These are phyloP conservation scores for Heliocidaris tuberculata DNA, from an alignment of 35 echinoderm and acorn worm genomes.

Conservation along the genomic window DNA sequence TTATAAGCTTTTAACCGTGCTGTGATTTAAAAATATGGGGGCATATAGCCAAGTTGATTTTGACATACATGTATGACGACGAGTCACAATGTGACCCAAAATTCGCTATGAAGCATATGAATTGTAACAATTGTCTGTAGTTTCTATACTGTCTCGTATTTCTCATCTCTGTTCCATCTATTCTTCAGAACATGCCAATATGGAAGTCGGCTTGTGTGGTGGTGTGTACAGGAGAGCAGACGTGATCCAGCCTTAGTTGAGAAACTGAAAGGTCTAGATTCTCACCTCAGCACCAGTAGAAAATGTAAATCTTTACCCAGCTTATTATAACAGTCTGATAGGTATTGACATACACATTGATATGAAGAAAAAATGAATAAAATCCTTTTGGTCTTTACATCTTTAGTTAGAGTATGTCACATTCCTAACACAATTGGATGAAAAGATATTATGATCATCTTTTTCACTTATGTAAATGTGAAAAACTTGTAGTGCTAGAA, in stretches of 20 bases:
- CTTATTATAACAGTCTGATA: background rate
- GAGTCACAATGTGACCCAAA: background rate
- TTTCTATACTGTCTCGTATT: background rate
- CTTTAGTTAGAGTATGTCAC: background rate
- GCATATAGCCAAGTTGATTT: background rate
- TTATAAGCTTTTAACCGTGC: too few species aligned
- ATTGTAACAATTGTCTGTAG: background rate
- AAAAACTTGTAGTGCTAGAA: background rate
- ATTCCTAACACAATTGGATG: background rate
- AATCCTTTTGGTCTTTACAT: background rate
- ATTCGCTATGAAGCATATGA: background rate
- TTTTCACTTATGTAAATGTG: background rate
- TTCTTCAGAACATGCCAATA: conserved; percentile 73
- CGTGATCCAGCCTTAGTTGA: conserved; percentile 59
- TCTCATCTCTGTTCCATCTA: background rate
- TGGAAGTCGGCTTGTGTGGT: conserved; percentile 83
- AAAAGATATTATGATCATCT: background rate
- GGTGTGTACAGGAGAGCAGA: conserved; percentile 65
- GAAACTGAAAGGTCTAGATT: conserved; percentile 81
- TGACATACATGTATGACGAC: background rate
- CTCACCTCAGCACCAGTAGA: conserved; percentile 70
- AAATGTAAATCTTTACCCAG: conserved; percentile 72
- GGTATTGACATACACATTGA: background rate
- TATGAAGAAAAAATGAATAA: background rate
- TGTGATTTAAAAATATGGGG: too few species aligned